These are phyloP conservation scores for Hyles euphorbiae DNA, from an alignment of 1,140 invertebrate genomes.

Conservation along the genomic window DNA sequence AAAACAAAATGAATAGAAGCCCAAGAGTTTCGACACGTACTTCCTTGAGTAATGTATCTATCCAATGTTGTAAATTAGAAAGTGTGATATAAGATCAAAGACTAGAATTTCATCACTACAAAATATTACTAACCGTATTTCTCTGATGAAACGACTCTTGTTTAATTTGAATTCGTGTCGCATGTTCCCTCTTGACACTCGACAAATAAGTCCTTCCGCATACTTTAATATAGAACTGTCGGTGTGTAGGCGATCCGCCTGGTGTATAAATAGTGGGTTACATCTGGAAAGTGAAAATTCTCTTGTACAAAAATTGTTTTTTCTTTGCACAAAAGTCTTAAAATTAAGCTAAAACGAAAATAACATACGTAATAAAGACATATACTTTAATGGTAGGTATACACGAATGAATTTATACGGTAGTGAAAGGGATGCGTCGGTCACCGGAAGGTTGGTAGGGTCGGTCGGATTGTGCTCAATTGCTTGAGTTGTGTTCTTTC, in stretches of 20 bases:
- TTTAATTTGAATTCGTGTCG: background rate
- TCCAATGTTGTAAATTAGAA: no score
- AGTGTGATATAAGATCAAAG: no score
- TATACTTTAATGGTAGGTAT: conserved; percentile 71
- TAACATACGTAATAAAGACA: conserved; percentile 75
- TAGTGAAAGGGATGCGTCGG: conserved; percentile 28
- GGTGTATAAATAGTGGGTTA: conserved; percentile 3
- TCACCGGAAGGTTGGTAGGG: conserved; percentile 22
- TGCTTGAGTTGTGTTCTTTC: conserved; percentile 7
- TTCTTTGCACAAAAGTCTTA: conserved; percentile 16
- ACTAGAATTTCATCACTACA: no score
- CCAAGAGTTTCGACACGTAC: background rate
- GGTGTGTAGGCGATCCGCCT: conserved; percentile 2
- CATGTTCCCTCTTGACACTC: background rate
- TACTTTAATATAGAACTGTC: conserved; percentile 7
- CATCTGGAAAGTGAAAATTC: conserved; percentile 14
- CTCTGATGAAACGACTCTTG: no score
- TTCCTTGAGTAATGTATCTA: background rate
- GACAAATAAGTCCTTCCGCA: conserved; percentile 10
- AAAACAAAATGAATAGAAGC: background rate
- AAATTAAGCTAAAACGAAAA: conserved; percentile 45
- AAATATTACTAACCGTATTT: no score
- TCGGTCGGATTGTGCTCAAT: conserved; percentile 31
- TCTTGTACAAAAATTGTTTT: conserved; percentile 44
- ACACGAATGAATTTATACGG: conserved; percentile 69